A percentile compares a stretch with the other conserved stretches of the same genome.
Evolutionary conservation across 2,888 invertebrate genomes (phyloP).

Genomic region (Yponomeuta evonymella): DNA sequence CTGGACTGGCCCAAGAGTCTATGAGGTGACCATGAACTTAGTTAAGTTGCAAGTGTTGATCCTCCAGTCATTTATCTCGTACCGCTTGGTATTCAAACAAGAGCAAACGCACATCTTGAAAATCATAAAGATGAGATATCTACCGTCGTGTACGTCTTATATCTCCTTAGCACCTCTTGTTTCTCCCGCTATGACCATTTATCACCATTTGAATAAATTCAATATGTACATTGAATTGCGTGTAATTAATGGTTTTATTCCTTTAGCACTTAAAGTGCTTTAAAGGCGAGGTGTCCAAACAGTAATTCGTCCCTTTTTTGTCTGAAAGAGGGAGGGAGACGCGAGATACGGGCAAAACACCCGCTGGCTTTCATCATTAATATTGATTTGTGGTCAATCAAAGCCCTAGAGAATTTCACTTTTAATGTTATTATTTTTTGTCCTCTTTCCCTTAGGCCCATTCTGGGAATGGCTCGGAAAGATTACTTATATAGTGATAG

Average conservation of each 20-base stretch:
- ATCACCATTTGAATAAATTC: conserved; percentile 77
- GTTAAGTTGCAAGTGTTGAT: background rate
- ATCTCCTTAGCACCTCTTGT: conserved; percentile 63
- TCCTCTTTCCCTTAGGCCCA: conserved; percentile 29
- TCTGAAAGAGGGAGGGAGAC: conserved; percentile 37
- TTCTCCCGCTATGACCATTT: conserved; percentile 55
- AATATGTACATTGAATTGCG: conserved; percentile 75
- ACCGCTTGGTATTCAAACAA: conserved; percentile 38
- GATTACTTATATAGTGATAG: conserved; percentile 18
- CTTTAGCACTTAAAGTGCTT: conserved; percentile 74
- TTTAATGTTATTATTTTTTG: conserved; percentile 69
- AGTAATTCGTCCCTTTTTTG: conserved; percentile 43
- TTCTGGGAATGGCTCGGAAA: conserved; percentile 37
- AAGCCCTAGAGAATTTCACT: conserved; percentile 71
- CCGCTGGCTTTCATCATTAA: conserved; percentile 74
- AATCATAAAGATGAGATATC: conserved; percentile 15
- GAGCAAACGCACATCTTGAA: conserved; percentile 30
- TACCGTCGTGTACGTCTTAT: conserved; percentile 23
- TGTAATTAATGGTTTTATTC: conserved; percentile 77
- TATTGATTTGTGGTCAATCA: conserved; percentile 78
- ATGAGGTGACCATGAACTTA: background rate
- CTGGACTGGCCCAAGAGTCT: background rate
- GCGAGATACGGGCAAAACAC: conserved; percentile 48
- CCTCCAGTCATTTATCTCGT: background rate
- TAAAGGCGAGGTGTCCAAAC: conserved; percentile 74